phyloP scores from a whole-genome alignment of 2,113 vertebrate species.

The Corapipo altera region DNA sequence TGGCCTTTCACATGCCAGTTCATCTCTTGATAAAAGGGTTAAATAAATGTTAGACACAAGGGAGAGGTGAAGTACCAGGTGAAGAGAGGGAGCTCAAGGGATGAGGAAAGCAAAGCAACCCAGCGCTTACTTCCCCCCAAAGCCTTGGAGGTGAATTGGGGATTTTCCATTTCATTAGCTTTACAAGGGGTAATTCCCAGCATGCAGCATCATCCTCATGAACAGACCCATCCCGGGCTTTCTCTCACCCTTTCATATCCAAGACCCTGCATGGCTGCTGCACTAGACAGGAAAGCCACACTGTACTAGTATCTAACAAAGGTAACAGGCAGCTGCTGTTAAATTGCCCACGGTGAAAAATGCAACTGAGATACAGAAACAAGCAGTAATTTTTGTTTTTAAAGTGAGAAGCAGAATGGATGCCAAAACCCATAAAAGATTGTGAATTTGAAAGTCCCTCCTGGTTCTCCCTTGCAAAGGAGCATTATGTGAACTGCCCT shows the following conservation, averaged over 20 bases:
- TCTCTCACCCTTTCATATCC: background rate
- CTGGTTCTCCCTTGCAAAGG: background rate
- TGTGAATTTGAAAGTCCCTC: background rate
- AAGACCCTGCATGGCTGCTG: background rate
- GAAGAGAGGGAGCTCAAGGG: background rate
- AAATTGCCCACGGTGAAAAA: background rate
- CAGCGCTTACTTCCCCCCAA: background rate
- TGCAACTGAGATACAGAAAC: background rate
- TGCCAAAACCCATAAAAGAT: background rate
- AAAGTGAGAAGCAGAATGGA: background rate
- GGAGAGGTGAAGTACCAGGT: background rate
- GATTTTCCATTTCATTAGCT: conserved; percentile 59
- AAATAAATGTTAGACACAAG: background rate
- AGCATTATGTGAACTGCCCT: background rate
- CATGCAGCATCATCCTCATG: background rate
- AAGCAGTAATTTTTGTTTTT: background rate
- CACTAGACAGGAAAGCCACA: background rate
- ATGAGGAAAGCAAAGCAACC: background rate
- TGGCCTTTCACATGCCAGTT: background rate
- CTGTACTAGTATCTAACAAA: background rate
- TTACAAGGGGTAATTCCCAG: conserved; percentile 51
- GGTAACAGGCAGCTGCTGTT: background rate
- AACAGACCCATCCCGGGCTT: background rate
- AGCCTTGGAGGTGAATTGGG: background rate
- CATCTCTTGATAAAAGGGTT: background rate